Conservation (phyloP, 2,888 invertebrate species). For the Aplocera efformata region DNA sequence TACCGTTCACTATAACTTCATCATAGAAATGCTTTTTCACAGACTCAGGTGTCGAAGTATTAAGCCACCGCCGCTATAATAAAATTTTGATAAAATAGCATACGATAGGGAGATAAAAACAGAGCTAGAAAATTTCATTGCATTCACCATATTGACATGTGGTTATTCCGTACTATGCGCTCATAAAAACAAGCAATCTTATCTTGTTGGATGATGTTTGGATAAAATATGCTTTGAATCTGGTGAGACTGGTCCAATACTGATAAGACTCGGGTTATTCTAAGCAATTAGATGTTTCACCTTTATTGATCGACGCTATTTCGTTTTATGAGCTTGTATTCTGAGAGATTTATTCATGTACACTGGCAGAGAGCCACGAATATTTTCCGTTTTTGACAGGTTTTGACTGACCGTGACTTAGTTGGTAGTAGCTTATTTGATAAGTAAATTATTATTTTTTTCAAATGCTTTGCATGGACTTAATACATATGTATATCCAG, state of each 20-base stretch:
- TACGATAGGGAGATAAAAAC: constrained; percentile 52
- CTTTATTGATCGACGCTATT: constrained; percentile 25
- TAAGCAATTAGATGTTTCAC: constrained; percentile 23
- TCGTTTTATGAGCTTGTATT: constrained; percentile 14
- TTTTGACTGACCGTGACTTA: too few species aligned
- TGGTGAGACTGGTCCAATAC: constrained; percentile 26
- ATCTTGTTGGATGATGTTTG: constrained; percentile 51
- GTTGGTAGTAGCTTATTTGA: too few species aligned
- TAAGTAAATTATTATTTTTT: too few species aligned
- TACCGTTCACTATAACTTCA: too few species aligned
- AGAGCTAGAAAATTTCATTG: constrained; percentile 44
- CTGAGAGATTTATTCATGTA: constrained; percentile 1
- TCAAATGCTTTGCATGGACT: too few species aligned
- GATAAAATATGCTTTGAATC: constrained; percentile 45
- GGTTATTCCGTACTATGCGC: constrained; percentile 60
- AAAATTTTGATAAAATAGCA: constrained; percentile 55
- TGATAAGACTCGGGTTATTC: constrained; percentile 23
- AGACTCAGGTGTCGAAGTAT: constrained; percentile 26
- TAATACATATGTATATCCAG: too few species aligned
- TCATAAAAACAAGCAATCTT: constrained; percentile 62
- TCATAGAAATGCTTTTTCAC: constrained; percentile 1
- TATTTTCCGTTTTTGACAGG: too few species aligned
- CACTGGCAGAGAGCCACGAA: too few species aligned
- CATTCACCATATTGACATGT: constrained; percentile 58
- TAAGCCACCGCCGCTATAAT: constrained; percentile 42